Evolutionary conservation across 2,797 vertebrate species (phyloP).

Genomic region (Orientallactaga sibirica): DNA sequence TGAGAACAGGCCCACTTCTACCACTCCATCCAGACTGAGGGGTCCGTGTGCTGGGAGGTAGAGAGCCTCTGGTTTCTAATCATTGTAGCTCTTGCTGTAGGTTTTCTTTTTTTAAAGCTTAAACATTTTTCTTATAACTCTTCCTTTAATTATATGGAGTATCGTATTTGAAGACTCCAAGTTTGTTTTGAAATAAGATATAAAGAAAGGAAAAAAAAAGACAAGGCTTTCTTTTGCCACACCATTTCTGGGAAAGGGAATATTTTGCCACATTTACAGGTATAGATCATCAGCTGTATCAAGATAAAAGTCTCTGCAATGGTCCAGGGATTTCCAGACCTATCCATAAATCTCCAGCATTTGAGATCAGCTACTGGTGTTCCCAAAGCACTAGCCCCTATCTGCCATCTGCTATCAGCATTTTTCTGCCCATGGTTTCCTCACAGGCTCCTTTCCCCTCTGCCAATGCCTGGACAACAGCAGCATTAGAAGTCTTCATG

Average conservation of each 20-base stretch:
- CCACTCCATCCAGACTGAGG: neutral
- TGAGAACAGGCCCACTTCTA: neutral
- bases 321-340: neutral
- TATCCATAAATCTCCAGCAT: neutral
- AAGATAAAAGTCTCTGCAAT: neutral
- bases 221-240: neutral
- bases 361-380: neutral
- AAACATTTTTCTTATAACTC: neutral
- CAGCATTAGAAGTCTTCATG: neutral
- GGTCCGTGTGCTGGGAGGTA: neutral
- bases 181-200: constrained; percentile 1
- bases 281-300: neutral
- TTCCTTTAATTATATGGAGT: neutral
- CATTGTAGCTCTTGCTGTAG: neutral
- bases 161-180: neutral
- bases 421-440: neutral
- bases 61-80: neutral
- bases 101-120: neutral
- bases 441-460: neutral
- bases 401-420: neutral
- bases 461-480: neutral
- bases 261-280: neutral
- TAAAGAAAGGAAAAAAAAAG: neutral
- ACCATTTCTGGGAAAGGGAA: neutral
- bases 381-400: neutral